A percentile compares a stretch with the other conserved stretches of the same genome.
These are phyloP conservation scores for Drosophila tropicalis DNA, from an alignment of 1,140 invertebrate species.

Conservation along the genomic window DNA sequence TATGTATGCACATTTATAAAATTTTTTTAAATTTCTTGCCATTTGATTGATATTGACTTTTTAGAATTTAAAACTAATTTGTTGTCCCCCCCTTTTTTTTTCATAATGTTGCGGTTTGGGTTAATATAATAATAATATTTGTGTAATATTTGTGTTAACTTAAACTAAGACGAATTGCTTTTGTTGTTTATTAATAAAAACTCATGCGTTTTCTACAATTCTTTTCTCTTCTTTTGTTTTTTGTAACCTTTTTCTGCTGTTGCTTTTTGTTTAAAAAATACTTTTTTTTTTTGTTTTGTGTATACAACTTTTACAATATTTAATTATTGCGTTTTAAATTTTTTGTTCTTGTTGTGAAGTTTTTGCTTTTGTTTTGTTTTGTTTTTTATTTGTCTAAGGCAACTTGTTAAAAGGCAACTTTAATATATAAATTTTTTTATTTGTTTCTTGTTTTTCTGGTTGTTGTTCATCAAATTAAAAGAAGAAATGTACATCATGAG, in stretches of 20 bases:
- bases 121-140: constrained; percentile 19
- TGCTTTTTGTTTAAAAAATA: constrained; percentile 32
- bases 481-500: constrained; percentile 45
- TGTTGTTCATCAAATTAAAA: constrained; percentile 30
- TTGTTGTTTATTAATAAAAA: constrained; percentile 37
- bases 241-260: constrained; percentile 6
- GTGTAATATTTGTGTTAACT: constrained; percentile 22
- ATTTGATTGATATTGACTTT: constrained; percentile 54
- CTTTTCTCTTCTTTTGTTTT: constrained; percentile 5
- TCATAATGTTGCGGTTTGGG: constrained; percentile 3
- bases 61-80: constrained; percentile 53
- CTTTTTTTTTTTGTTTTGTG: constrained; percentile 16
- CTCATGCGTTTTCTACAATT: constrained; percentile 29
- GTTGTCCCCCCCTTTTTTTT: constrained; percentile 16
- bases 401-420: constrained; percentile 78
- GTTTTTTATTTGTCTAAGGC: constrained; percentile 61
- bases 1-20: constrained; percentile 33
- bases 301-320: constrained; percentile 32
- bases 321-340: not conserved
- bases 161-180: constrained; percentile 52
- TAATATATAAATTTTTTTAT: constrained; percentile 63
- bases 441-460: constrained; percentile 35
- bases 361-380: not conserved
- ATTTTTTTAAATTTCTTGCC: constrained; percentile 38
- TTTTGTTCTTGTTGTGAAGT: not conserved